phyloP scores from a whole-genome alignment of 2,888 invertebrate genomes.

The Xanthorhoe spadicearia region DNA sequence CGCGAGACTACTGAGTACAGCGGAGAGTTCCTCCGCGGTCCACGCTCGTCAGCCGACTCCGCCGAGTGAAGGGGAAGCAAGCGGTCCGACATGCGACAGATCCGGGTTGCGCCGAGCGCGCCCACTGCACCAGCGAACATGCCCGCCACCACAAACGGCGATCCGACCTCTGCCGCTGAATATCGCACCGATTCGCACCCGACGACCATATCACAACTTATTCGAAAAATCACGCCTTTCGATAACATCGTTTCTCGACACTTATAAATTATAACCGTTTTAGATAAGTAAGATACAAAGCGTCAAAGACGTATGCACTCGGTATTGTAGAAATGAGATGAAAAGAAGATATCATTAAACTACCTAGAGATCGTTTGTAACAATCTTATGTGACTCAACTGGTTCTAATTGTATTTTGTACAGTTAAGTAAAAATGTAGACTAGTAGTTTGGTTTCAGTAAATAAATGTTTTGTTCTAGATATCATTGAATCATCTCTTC shows the following conservation, averaged over 20 bases:
- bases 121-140: conserved; percentile 67
- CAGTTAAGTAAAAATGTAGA: too few species aligned
- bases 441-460: too few species aligned
- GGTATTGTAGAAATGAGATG: too few species aligned
- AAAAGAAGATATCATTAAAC: too few species aligned
- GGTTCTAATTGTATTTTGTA: too few species aligned
- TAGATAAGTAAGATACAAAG: too few species aligned
- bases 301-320: too few species aligned
- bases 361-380: too few species aligned
- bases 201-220: conserved; percentile 32
- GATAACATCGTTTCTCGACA: not conserved
- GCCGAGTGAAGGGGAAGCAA: conserved; percentile 82
- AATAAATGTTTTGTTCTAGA: too few species aligned
- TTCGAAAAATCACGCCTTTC: conserved; percentile 10
- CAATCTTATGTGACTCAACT: too few species aligned
- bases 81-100: conserved; percentile 81
- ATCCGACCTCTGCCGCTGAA: conserved; percentile 70
- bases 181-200: conserved; percentile 57
- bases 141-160: conserved; percentile 66
- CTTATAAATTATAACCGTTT: too few species aligned
- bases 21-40: conserved; percentile 62
- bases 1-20: conserved; percentile 72
- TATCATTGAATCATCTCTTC: too few species aligned
- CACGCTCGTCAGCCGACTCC: conserved; percentile 74
- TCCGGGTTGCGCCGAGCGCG: conserved; percentile 75